Percentiles rank a stretch among this genome's conserved stretches.
Evolutionary conservation across 2,113 vertebrate species (phyloP).

Genomic region (Nothocercus julius): DNA sequence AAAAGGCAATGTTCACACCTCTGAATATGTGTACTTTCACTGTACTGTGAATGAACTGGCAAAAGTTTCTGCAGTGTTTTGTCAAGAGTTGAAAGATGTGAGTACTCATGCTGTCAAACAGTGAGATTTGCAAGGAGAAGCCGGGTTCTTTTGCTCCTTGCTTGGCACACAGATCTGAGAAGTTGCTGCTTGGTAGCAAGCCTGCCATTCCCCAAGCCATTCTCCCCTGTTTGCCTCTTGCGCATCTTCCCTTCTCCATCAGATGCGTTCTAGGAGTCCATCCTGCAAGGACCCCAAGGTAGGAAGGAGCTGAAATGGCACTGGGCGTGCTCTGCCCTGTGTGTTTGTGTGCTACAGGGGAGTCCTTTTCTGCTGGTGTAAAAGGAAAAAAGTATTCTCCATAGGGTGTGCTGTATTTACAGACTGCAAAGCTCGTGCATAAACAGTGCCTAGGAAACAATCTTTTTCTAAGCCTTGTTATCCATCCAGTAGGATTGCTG

Average conservation of each 20-base stretch:
- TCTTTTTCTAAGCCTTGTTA: neutral
- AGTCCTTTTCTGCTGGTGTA: neutral
- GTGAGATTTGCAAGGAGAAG: neutral
- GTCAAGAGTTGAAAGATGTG: neutral
- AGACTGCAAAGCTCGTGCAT: neutral
- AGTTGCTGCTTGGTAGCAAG: neutral
- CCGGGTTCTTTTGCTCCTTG: accelerated
- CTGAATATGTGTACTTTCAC: neutral
- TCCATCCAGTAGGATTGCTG: neutral
- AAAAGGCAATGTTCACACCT: neutral
- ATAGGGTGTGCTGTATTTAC: neutral
- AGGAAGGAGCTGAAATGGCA: neutral
- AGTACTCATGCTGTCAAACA: neutral
- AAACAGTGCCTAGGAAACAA: neutral
- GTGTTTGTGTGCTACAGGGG: neutral
- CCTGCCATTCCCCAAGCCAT: neutral
- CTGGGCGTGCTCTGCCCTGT: neutral
- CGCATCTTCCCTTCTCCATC: neutral
- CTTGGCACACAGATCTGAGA: neutral
- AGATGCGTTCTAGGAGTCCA: neutral
- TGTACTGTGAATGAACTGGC: neutral
- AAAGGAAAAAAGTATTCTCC: neutral
- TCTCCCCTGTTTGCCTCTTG: neutral
- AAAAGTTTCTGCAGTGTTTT: neutral
- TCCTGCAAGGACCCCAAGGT: neutral